Evolutionary conservation across 2,888 invertebrate genomes (phyloP).

Genomic region (Holacanthella duospinosa): DNA sequence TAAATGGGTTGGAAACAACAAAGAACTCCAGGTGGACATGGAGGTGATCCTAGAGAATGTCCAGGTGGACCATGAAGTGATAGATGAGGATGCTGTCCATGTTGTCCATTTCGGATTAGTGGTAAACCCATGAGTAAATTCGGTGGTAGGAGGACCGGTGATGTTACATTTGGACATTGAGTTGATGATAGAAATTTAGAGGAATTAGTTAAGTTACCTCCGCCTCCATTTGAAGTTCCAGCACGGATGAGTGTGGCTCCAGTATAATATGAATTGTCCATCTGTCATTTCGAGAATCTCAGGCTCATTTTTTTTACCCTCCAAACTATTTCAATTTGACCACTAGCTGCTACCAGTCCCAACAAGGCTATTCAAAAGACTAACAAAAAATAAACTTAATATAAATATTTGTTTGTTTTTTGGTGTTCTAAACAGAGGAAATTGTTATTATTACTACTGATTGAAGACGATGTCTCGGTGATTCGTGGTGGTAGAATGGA

Average conservation of each 20-base stretch:
- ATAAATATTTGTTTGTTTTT: no score
- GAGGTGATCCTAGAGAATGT: neutral
- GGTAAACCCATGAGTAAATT: slow-evolving; percentile 16
- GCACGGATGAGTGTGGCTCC: slow-evolving; percentile 23
- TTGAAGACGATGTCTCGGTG: no score
- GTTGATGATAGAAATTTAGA: neutral
- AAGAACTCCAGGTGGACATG: slow-evolving; percentile 9
- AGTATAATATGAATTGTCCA: slow-evolving; percentile 24
- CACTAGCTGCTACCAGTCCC: no score
- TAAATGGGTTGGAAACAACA: slow-evolving; percentile 21
- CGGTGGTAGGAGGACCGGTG: slow-evolving; percentile 19
- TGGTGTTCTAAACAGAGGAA: no score
- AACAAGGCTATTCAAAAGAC: no score
- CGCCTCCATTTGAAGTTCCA: slow-evolving; percentile 3
- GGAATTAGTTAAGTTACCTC: slow-evolving; percentile 3
- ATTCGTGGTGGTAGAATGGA: no score
- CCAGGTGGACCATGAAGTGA: neutral
- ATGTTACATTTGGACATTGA: slow-evolving; percentile 6
- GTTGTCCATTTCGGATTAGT: slow-evolving; percentile 16
- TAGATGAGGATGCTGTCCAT: neutral
- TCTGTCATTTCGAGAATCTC: slow-evolving; percentile 10
- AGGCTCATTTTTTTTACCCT: no score
- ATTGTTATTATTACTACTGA: no score
- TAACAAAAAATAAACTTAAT: no score
- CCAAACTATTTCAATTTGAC: no score